Evolutionary conservation across 2,888 invertebrate species (phyloP).

Genomic region (Anoncus sp.): DNA sequence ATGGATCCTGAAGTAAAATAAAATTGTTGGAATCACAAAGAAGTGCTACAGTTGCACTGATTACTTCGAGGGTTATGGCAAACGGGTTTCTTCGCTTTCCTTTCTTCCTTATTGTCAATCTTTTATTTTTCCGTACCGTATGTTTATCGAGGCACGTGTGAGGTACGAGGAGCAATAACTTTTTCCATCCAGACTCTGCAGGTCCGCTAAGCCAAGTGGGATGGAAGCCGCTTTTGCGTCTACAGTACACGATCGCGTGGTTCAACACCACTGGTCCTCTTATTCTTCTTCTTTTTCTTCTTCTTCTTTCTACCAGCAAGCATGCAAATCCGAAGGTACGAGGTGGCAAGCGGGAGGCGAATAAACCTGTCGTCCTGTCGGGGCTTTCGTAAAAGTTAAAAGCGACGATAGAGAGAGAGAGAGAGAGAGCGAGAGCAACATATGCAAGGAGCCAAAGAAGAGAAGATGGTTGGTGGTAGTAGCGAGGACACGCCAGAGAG

Average conservation of each 20-base stretch:
- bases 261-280: conserved; percentile 30
- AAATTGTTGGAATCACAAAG: not conserved
- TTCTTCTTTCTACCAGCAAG: conserved; percentile 29
- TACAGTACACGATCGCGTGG: conserved; percentile 42
- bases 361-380: conserved; percentile 74
- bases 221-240: conserved; percentile 33
- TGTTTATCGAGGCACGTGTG: conserved; percentile 44
- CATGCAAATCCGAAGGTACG: conserved; percentile 73
- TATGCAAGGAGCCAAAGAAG: conserved; percentile 44
- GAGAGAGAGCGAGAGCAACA: no score
- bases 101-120: conserved; percentile 6
- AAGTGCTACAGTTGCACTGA: conserved; percentile 5
- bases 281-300: conserved; percentile 9
- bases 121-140: conserved; percentile 9
- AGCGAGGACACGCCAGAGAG: conserved; percentile 47
- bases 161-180: conserved; percentile 47
- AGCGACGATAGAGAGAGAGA: conserved; percentile 64
- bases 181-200: conserved; percentile 25
- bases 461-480: conserved; percentile 43
- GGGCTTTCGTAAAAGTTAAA: conserved; percentile 72
- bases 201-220: conserved; percentile 18
- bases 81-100: conserved; percentile 15
- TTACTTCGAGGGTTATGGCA: not conserved
- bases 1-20: not conserved
- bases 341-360: conserved; percentile 65